These are phyloP conservation scores for Lophotriccus pileatus DNA, from an alignment of 2,797 vertebrate species.

Conservation along the genomic window DNA sequence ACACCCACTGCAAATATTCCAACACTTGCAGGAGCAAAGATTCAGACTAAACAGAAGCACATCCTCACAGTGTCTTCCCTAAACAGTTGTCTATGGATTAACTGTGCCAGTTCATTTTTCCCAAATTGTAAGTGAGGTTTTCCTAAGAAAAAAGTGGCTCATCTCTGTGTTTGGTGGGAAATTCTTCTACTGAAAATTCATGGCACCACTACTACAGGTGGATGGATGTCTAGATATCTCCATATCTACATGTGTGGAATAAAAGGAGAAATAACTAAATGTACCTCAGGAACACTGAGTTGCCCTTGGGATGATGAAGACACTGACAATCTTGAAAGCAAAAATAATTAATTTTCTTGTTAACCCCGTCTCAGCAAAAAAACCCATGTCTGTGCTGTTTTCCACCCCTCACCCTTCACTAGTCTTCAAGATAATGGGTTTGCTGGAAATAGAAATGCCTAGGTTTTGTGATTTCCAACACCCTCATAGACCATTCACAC, in stretches of 20 bases:
- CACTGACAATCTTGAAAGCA: background rate
- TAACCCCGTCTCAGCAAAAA: background rate
- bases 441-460: background rate
- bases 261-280: background rate
- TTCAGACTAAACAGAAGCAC: background rate
- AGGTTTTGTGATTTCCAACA: background rate
- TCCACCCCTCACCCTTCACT: background rate
- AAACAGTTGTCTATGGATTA: background rate
- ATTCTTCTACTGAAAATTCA: background rate
- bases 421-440: background rate
- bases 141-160: background rate
- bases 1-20: background rate
- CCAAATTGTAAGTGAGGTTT: background rate
- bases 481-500: too few relatives aligned
- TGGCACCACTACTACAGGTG: accelerated
- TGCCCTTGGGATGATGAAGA: background rate
- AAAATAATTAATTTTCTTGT: background rate
- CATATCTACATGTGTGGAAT: background rate
- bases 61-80: background rate
- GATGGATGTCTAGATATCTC: background rate
- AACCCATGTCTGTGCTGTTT: background rate
- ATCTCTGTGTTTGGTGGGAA: background rate
- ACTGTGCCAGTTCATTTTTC: background rate
- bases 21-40: background rate
- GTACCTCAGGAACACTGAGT: background rate